Percentiles rank a stretch among this genome's conserved stretches.
These are phyloP conservation scores for Tenthredo notha DNA, from an alignment of 2,888 invertebrate genomes.

Conservation along the genomic window DNA sequence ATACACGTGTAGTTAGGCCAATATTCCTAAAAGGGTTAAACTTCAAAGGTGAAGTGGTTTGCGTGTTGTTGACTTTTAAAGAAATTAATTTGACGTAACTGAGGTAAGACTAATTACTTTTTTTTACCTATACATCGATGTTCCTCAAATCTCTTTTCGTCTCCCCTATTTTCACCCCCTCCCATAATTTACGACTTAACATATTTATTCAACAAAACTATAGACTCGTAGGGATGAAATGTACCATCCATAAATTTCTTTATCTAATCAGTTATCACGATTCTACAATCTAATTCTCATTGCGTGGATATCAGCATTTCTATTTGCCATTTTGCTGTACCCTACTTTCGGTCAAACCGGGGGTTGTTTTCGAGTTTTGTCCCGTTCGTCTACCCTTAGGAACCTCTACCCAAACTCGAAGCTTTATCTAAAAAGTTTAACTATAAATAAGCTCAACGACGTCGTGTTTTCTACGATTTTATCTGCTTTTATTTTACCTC, in stretches of 20 bases:
- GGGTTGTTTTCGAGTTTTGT: slow-evolving; percentile 38
- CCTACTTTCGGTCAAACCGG: slow-evolving; percentile 14
- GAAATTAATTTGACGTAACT: neutral
- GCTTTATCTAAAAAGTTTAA: slow-evolving; percentile 61
- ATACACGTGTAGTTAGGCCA: neutral
- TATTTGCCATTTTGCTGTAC: slow-evolving; percentile 41
- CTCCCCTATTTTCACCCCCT: neutral
- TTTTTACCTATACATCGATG: neutral
- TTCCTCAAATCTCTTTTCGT: neutral
- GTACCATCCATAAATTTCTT: neutral
- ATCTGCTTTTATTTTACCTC: slow-evolving; percentile 47
- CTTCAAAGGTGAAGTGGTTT: neutral
- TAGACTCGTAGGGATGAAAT: neutral
- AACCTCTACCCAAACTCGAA: slow-evolving; percentile 15
- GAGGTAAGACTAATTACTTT: neutral
- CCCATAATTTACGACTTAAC: neutral
- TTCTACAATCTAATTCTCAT: slow-evolving; percentile 21
- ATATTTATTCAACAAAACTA: neutral
- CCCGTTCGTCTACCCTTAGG: neutral
- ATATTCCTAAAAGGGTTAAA: slow-evolving; percentile 17
- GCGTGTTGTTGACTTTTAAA: slow-evolving; percentile 10
- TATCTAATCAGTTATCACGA: slow-evolving; percentile 2
- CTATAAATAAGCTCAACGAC: slow-evolving; percentile 62
- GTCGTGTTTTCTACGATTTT: slow-evolving; percentile 46
- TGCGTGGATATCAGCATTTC: neutral